phyloP scores from a whole-genome alignment of 1,140 invertebrate species.

The Eriosoma lanigerum region DNA sequence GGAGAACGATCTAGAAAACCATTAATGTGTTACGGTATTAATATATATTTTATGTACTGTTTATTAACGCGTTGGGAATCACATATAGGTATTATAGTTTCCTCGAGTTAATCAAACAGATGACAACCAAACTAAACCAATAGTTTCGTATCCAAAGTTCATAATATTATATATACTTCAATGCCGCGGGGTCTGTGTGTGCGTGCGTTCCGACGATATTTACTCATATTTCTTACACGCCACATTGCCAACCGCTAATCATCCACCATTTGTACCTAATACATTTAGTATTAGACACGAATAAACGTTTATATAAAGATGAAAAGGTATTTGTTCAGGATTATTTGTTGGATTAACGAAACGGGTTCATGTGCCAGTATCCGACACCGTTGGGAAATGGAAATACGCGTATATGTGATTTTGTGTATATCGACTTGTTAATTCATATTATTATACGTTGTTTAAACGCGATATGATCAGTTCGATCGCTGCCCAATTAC shows the following conservation, averaged over 20 bases:
- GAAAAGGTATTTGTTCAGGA: slow-evolving; percentile 49
- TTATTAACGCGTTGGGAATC: not conserved
- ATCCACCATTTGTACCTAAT: not conserved
- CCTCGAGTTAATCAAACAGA: not conserved
- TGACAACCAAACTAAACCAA: not conserved
- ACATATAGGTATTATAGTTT: slow-evolving; percentile 27
- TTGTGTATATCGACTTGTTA: too few relatives aligned
- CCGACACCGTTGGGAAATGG: too few relatives aligned
- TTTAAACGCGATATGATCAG: too few relatives aligned
- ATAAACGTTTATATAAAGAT: slow-evolving; percentile 23
- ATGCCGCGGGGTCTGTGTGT: not conserved
- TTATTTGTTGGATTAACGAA: slow-evolving; percentile 27
- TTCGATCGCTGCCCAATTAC: too few relatives aligned
- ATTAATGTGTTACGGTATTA: not conserved
- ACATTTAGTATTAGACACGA: too few relatives aligned
- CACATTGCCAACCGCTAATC: not conserved
- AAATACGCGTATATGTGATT: too few relatives aligned
- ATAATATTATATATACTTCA: not conserved
- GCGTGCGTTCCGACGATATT: slow-evolving; percentile 1
- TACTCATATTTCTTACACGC: slow-evolving; percentile 32
- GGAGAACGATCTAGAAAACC: not conserved
- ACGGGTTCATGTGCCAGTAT: too few relatives aligned
- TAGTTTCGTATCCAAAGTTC: too few relatives aligned
- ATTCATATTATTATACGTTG: too few relatives aligned
- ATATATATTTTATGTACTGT: not conserved